Evolutionary conservation across 23 tunicate species (phyloP).

Genomic region (Corella eumyota): DNA sequence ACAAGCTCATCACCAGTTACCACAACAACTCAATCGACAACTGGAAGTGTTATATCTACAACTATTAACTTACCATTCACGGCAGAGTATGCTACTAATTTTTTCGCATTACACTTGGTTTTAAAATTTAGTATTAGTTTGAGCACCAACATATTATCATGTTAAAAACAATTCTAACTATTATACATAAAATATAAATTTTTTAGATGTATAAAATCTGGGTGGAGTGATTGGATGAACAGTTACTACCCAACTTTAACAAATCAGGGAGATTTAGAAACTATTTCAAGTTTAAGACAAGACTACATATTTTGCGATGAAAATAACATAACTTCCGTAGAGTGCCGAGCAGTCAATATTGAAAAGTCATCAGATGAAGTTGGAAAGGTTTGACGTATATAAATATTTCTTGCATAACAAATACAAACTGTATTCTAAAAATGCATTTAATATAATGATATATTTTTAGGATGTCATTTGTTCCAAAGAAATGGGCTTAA

Average conservation of each 20-base stretch:
- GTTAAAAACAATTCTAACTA: no score
- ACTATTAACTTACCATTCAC: not conserved
- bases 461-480: slow-evolving; percentile 8
- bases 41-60: not conserved
- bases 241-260: slow-evolving; percentile 15
- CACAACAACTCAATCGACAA: not conserved
- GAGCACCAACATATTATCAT: no score
- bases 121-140: no score
- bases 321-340: slow-evolving; percentile 1
- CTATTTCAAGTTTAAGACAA: slow-evolving; percentile 2
- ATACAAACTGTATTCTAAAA: no score
- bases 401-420: no score
- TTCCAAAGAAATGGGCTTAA: slow-evolving; percentile 1
- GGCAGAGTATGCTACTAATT: not conserved
- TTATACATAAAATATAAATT: no score
- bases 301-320: slow-evolving; percentile 9
- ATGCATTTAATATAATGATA: no score
- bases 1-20: not conserved
- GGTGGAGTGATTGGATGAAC: slow-evolving; percentile 30
- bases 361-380: slow-evolving; percentile 3
- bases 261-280: slow-evolving; percentile 21
- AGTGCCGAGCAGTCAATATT: slow-evolving; percentile 15
- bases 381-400: not conserved
- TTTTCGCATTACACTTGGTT: no score
- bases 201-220: slow-evolving; percentile 4